Base-by-base conservation (phyloP, 23 tunicate species). In the Diplosoma virens region DNA sequence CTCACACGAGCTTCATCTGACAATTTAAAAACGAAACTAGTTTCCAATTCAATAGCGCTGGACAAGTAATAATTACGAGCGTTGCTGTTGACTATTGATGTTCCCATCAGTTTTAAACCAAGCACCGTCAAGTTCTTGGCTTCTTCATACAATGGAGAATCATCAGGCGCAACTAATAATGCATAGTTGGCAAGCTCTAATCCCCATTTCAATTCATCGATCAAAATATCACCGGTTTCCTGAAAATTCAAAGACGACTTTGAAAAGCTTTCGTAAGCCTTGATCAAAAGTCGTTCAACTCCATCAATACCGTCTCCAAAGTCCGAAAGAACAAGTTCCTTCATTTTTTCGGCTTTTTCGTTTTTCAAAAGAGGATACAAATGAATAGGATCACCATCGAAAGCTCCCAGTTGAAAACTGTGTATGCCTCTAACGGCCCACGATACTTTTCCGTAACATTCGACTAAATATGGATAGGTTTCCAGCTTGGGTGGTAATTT, bases 341-440 rank as follows among this genome's bases (percentile, higher is more conserved):
- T 25, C 66, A 77, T 21, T 16, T 71, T 45, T n/a, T 59, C 20
- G 6, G 88, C 76, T 52, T 71, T 66, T 23, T 77, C 76, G 24
- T 41, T 35, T 20, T 64, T 69, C 1, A 71, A 30, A 27, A 83
- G 53, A n/a, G 96, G 96, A 35, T 48, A 25, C 66, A 89, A 72
- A 53, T 78, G 68, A 34, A 78, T 61, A 0, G 96, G 88, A 67
- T 77, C 82, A 0, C 89, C 76, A 66, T 84, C 89, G 37, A 66
- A 84, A 93, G 93, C 86, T 0, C 98, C 98, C 3, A 86, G 30
- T 21, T 83, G 32, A 20, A 27, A 37, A 18, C 36, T 79, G 52
- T 53, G 79, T 1, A 93, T 81, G 30, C 84, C 74, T 32, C 98
- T 70, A 20, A 86, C 93, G 29, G 92, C 86, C 98, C 98, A 93